Evolutionary conservation across 2,888 invertebrate genomes (phyloP), one percentile per base, ranked within the genome.

Genomic region (Euplagia quadripunctaria): DNA sequence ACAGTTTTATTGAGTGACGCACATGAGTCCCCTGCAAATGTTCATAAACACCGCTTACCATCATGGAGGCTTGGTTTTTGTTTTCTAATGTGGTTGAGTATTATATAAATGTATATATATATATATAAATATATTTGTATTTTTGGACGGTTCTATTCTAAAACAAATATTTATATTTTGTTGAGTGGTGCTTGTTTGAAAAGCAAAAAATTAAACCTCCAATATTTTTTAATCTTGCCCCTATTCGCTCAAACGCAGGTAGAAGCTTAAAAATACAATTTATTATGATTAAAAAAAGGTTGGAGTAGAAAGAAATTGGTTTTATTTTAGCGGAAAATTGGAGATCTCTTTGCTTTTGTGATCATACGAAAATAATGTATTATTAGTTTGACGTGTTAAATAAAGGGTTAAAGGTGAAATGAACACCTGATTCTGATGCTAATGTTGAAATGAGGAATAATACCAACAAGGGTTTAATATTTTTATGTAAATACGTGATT

Each of bases 221-320:
- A 42, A 68, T 55, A 55, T 55, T 68, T 55, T 66, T 68, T 55
- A 68, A 68, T 68, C 68, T 42, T n/a, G 42, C 52, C 42, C 31
- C 68, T 55, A 66, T 66, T 51, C 6, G 14, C 68, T 20, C 41
- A 55, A 68, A 70, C 63, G 20, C 70, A 49, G 52, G 16, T 46
- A 67, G 46, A 61, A 12, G 61, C 31, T 63, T 61, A 61, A 20
- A 70, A 52, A 71, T 43, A 63, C 51, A 61, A 63, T 58, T 66
- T 66, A 43, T 65, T 58, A 65, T 51, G 31, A 70, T 64, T 64
- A 64, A 64, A 68, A 61, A 70, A 70, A 63, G 69, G 69, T 63
- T 41, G 41, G 69, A 31, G 42, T 63, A 16, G 20, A 61, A 43
- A 31, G 31, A 51, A 64, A 55, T 64, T 52, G 64, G 70, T 64